Evolutionary conservation across 2,113 vertebrate species (phyloP).

Genomic region (Cryptotis parvus): DNA sequence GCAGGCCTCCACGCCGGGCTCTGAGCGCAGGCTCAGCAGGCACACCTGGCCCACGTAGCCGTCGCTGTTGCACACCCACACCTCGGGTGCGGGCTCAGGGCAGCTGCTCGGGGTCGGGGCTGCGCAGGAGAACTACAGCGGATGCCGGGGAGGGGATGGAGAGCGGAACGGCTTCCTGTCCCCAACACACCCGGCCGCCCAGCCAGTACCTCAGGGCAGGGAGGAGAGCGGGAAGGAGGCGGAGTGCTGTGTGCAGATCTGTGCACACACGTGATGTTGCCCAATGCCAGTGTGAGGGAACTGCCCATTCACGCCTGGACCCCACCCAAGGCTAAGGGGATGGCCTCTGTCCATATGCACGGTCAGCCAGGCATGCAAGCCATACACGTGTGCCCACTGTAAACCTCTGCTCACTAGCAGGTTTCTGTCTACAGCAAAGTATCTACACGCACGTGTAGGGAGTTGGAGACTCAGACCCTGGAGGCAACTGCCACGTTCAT

Average conservation of each 20-base stretch:
- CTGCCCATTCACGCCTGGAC: neutral
- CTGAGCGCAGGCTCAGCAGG: constrained; percentile 95
- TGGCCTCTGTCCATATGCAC: neutral
- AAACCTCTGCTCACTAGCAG: neutral
- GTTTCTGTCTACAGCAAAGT: neutral
- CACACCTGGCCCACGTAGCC: constrained; percentile 99
- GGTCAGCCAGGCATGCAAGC: neutral
- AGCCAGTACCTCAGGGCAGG: too few relatives aligned
- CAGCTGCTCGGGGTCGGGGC: constrained; percentile 96
- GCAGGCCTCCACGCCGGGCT: constrained; percentile 98
- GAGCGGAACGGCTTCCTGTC: neutral
- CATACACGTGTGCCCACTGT: neutral
- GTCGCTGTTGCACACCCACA: constrained; percentile 99
- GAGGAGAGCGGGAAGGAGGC: too few relatives aligned
- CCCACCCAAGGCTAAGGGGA: neutral
- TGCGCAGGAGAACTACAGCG: constrained; percentile 95
- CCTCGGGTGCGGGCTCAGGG: constrained; percentile 93
- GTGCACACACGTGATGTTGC: neutral
- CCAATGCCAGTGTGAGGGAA: neutral
- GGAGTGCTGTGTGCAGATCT: too few relatives aligned
- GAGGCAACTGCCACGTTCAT: neutral
- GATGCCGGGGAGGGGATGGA: neutral
- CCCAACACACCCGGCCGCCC: too few relatives aligned
- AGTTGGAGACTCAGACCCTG: neutral
- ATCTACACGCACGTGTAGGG: neutral